phyloP scores from a whole-genome alignment of 1,140 invertebrate genomes.

The Catajapyx aquilonaris region DNA sequence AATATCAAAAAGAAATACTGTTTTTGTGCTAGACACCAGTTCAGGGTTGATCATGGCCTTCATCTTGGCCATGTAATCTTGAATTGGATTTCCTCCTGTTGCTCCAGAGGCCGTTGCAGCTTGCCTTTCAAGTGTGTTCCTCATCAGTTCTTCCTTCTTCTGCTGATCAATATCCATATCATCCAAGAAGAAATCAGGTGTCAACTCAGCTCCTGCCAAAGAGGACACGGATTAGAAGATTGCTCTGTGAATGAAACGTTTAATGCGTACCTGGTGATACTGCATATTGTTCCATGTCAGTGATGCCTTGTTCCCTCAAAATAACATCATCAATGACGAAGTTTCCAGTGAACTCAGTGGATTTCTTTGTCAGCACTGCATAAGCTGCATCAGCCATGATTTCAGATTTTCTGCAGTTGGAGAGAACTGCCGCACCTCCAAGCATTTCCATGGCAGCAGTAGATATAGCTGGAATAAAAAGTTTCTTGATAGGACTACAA shows the following conservation, averaged over 20 bases:
- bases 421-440: constrained; percentile 40
- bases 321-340: constrained; percentile 91
- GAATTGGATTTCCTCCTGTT: too few species aligned
- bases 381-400: constrained; percentile 95
- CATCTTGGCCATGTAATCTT: too few species aligned
- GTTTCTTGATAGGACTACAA: too few species aligned
- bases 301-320: constrained; percentile 53
- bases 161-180: too few species aligned
- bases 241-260: constrained; percentile 6
- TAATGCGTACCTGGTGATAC: constrained; percentile 43
- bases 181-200: not conserved
- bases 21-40: too few species aligned
- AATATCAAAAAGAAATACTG: too few species aligned
- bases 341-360: constrained; percentile 59
- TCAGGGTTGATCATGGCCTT: too few species aligned
- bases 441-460: constrained; percentile 97
- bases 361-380: constrained; percentile 58
- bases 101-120: too few species aligned
- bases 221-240: constrained; percentile 5
- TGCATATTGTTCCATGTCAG: constrained; percentile 69
- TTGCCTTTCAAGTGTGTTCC: too few species aligned
- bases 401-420: constrained; percentile 53
- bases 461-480: constrained; percentile 47
- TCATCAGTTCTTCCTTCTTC: too few species aligned
- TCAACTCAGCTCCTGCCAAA: constrained; percentile 1